Evolutionary conservation across 2,888 invertebrate genomes (phyloP), one percentile per base, ranked within the genome.

Genomic region (Trisateles emortualis): DNA sequence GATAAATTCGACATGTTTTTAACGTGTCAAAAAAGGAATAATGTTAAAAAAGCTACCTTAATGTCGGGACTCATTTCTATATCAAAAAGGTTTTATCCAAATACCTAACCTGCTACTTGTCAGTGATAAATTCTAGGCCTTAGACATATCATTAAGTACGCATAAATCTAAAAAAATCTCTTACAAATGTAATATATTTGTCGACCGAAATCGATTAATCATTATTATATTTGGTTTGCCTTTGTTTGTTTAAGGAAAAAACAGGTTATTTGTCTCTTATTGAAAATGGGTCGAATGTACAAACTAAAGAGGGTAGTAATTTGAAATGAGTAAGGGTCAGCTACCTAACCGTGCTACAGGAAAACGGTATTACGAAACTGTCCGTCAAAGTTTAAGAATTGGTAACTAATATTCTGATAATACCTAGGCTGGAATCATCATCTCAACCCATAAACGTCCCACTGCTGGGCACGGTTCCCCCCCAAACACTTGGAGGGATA

Each of bases 61-160:
- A 67, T 58, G 49, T 41, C 6, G 1, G 11, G 5, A 33, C 29
- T 29, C 45, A 48, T 64, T 57, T 30, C n/a, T n/a, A 19, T 60
- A 33, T 39, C 46, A 44, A 47, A 36, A 19, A 36, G 19, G 36
- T 36, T 45, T 45, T 51, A 38, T 36, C 13, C 30, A 11, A 26
- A 19, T 40, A 16, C 16, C 42, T 42, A 5, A 35, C 24, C 10
- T 22, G 30, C 41, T 22, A 42, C 46, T 22, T 24, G 36, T 45
- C 45, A 45, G 35, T 45, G 45, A 45, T 36, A 36, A 45, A 36
- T 44, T 35, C 44, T 22, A 35, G 26, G 26, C 29, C 11, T 35
- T 29, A 17, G n/a, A 26, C 41, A 35, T 42, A 19, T 42, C 35
- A 42, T 45, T 36, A 36, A 35, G 45, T 44, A 44, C 22, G 6